These are phyloP conservation scores for Ceyx melanurus DNA, from an alignment of 2,113 vertebrate species.

Conservation along the genomic window DNA sequence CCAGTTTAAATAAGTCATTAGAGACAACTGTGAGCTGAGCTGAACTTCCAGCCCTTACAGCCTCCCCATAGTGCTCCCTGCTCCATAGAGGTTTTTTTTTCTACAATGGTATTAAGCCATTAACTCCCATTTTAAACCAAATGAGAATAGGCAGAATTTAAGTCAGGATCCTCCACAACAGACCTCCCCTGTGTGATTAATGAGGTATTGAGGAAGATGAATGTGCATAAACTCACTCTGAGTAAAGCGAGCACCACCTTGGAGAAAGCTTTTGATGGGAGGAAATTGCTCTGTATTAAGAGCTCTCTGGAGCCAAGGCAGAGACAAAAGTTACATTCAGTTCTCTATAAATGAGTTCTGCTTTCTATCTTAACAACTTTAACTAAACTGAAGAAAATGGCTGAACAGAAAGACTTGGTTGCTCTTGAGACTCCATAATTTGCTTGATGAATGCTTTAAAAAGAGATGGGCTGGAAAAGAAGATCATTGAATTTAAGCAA, in stretches of 20 bases:
- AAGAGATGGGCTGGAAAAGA: slow-evolving; percentile 33
- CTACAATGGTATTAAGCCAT: not conserved
- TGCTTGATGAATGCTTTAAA: slow-evolving; percentile 8
- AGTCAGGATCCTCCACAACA: slow-evolving; percentile 10
- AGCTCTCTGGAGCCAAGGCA: slow-evolving; percentile 32
- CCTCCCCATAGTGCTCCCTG: not conserved
- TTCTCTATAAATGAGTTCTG: slow-evolving; percentile 37
- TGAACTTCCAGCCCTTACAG: not conserved
- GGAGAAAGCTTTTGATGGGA: slow-evolving; percentile 43
- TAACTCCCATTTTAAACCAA: not conserved
- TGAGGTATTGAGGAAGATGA: slow-evolving; percentile 34
- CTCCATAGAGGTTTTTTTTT: not conserved
- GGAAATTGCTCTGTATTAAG: slow-evolving; percentile 40
- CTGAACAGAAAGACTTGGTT: not conserved
- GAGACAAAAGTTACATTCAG: slow-evolving; percentile 45
- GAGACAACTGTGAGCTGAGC: not conserved
- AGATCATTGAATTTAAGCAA: slow-evolving; percentile 20
- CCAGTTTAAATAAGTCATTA: not conserved
- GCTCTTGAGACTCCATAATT: slow-evolving; percentile 27
- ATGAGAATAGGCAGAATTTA: not conserved
- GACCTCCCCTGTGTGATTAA: slow-evolving; percentile 6
- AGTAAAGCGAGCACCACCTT: not conserved
- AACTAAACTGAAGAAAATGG: not conserved
- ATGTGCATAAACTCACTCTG: not conserved
- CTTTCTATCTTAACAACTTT: slow-evolving; percentile 28